Conservation (phyloP, 2,113 vertebrate species). For the Labeo rohita region DNA sequence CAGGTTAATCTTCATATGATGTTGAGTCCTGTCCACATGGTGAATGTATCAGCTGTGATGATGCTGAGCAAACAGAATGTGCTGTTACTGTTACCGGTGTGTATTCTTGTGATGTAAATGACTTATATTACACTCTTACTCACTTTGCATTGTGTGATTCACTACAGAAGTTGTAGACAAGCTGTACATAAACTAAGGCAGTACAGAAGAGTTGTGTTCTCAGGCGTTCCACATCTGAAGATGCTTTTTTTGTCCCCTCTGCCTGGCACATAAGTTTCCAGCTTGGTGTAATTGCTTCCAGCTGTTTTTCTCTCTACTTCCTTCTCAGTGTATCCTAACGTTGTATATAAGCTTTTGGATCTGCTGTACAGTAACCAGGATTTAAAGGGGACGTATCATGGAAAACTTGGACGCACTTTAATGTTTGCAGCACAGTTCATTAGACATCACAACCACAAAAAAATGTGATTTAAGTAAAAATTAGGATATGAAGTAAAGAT, state of each 20-base stretch:
- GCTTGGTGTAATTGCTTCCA: constrained; percentile 62
- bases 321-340: neutral
- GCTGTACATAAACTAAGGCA: neutral
- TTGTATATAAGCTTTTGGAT: neutral
- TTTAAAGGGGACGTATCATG: neutral
- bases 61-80: constrained; percentile 6
- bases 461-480: no score
- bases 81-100: neutral
- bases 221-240: neutral
- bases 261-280: constrained; percentile 60
- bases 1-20: neutral
- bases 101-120: neutral
- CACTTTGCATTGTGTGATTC: neutral
- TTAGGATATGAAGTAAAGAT: no score
- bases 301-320: constrained; percentile 6
- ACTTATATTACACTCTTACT: neutral
- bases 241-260: constrained; percentile 23
- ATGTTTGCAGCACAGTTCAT: neutral
- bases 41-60: neutral
- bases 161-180: neutral
- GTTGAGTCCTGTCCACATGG: neutral
- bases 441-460: neutral
- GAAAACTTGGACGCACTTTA: neutral
- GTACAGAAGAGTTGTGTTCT: neutral
- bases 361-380: neutral